These are phyloP conservation scores for Eupithecia subumbrata DNA, from an alignment of 2,888 invertebrate species.

Conservation along the genomic window DNA sequence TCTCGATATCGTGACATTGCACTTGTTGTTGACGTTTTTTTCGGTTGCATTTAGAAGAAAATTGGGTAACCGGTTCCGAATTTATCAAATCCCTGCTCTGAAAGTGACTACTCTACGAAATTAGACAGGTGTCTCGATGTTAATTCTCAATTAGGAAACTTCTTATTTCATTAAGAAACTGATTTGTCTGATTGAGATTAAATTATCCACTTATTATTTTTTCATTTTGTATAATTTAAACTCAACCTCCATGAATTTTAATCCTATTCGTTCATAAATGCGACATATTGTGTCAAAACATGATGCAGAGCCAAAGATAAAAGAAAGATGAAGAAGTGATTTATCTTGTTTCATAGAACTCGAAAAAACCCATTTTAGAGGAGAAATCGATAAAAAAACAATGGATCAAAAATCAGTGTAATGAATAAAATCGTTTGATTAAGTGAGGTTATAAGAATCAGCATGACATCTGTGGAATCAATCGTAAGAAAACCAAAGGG, in stretches of 20 bases:
- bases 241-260: too few species aligned
- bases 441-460: background rate
- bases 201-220: too few species aligned
- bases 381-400: background rate
- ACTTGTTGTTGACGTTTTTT: conserved; percentile 32
- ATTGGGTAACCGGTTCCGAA: conserved; percentile 5
- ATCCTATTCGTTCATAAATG: too few species aligned
- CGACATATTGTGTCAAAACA: too few species aligned
- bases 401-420: background rate
- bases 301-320: too few species aligned
- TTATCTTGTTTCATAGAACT: too few species aligned
- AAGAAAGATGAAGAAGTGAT: too few species aligned
- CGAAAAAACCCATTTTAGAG: too few species aligned
- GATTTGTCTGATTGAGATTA: too few species aligned
- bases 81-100: background rate
- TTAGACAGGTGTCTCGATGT: background rate
- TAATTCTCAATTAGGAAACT: too few species aligned
- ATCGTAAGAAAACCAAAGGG: background rate
- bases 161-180: background rate
- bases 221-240: too few species aligned
- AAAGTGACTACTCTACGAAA: background rate
- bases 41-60: conserved; percentile 1
- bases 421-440: background rate
- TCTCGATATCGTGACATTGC: conserved; percentile 41
- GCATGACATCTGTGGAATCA: background rate